Base-by-base conservation (phyloP, 2,113 vertebrate genomes). In the Pachycephala philippinensis region DNA sequence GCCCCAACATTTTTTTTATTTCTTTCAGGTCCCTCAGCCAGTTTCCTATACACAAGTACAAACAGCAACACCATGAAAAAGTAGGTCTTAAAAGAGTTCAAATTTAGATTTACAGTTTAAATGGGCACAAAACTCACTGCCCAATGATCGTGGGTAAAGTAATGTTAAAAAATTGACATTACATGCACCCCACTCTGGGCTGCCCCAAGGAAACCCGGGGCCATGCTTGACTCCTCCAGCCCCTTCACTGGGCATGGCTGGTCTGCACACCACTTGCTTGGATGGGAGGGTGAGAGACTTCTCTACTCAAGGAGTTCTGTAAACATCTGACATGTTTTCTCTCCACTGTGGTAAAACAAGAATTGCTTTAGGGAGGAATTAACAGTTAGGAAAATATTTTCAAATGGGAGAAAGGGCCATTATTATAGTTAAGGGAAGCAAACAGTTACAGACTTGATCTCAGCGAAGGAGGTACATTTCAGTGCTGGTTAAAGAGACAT, bases 81-180 rank as follows among this genome's bases (percentile, higher is more conserved):
- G 19, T 0, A 53, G 3, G 21, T 30, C 21, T 59, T 63, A 22
- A 27, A 87, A 69, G 10, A 69, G 21, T 28, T 60, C 1, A 2
- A 57, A 28, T 78, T 71, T 19, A 94, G 74, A 50, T 82, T 57
- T 59, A 47, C 45, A 81, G 15, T 30, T 39, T 35, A 28, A 9
- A 42, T 35, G 28, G 33, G 49, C 35, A 75, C 13, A 75, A 42
- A 87, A 21, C 4, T 79, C 19, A 39, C 5, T 47, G 71, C 31
- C 40, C 9, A 79, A 28, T 9, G 6, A 33, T 7, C 0, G 0
- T 7, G 23, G 52, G 26, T 68, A 21, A 91, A 47, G 7, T 16
- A 39, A 59, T 10, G 14, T 59, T 59, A 30, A 71, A 69, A 82
- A 75, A 31, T 0, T 19, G 59, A 47, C 27, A 31, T 37, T 26